Evolutionary conservation across 2,113 vertebrate genomes (phyloP), one percentile per base, ranked within the genome.

Genomic region (Sialia sialis): DNA sequence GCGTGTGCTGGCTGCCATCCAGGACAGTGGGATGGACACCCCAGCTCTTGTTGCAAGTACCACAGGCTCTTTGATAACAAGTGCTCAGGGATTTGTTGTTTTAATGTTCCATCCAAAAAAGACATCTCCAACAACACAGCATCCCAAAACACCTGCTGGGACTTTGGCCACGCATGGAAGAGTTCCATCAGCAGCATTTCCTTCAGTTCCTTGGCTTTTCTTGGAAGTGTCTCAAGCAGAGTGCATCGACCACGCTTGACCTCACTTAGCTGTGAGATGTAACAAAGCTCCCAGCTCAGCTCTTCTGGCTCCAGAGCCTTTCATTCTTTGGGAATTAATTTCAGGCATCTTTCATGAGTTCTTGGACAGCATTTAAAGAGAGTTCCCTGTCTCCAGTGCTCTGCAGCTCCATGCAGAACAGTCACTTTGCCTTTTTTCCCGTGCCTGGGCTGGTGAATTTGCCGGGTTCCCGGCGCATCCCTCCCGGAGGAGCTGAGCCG

Each of bases 51-150:
- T 17, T 82, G 73, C 84, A 97, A 94, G 89, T 88, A 96, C 92
- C 92, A 80, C 92, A 36, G 90, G 93, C 95, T 95, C 94, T 97
- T 95, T 94, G 94, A 94, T 96, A 97, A 97, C 93, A 64, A 97
- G 90, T 49, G 92, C 92, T 93, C n/a, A 13, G 95, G 95, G 96
- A 96, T 96, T 96, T 97, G 93, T 97, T 92, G 88, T 93, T 96
- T 94, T 93, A 77, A 81, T 95, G 85, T 96, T 94, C 72, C 29
- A 1, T 96, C 95, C 95, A 97, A 97, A 92, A 97, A 93, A 90
- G 94, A 95, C 96, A 96, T 97, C 93, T 96, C 83, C 79, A 44
- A 16, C 93, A 77, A 4, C 60, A 22, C 59, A 72, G 93, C 76
- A 67, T 94, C 95, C 92, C 76, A 18, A 52, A 95, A 83, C 94